Base-by-base conservation (phyloP, 2,113 vertebrate species). In the Himantopus leucocephalus region DNA sequence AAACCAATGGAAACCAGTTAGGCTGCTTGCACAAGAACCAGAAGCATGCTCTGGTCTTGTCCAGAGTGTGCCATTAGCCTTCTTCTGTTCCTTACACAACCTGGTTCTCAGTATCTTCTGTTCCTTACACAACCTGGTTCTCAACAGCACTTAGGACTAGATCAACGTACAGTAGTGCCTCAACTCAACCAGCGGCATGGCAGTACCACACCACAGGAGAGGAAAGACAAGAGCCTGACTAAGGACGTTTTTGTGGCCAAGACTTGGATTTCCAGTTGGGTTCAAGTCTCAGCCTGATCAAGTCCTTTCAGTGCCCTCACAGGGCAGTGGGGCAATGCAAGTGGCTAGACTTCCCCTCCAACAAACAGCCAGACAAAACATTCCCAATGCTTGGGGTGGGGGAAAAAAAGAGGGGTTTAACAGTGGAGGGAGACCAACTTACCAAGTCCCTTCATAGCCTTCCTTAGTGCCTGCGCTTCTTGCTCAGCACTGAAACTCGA, bases 371-470 rank as follows among this genome's bases (percentile, higher is more conserved):
- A 58, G 21, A 17, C 16, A 63, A 94, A 71, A 58, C n/a, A n/a
- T 55, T 45, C 47, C 75, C 76, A 79, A 3, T 6, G 2, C 1
- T 22, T 6, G 4, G 30, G 29, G 26, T 3, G 29, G 32, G 32
- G 14, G 3, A 3, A 6, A 47, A 75, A n/a, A 60, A 26, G 32
- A 55, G 20, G 32, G 6, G 19, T 48, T 41, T 35, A 60, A 39
- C 19, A n/a, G 12, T 12, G 27, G 34, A 66, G n/a, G 48, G 52
- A 77, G 7, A 37, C 9, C 17, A 67, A 93, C 99, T 99, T 93
- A 99, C 99, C 99, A 2, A 98, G 30, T 67, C 99, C 99, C 95
- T 99, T 99, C 99, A 99, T 99, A 88, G 99, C 99, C 73, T 95
- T 98, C 92, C 98, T 97, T 30, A 99, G 98, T 19, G 84, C 97